Percentiles rank a stretch among this genome's conserved stretches.
phyloP scores from a whole-genome alignment of 1,140 invertebrate species.

The Pseudomyrmex gracilis region DNA sequence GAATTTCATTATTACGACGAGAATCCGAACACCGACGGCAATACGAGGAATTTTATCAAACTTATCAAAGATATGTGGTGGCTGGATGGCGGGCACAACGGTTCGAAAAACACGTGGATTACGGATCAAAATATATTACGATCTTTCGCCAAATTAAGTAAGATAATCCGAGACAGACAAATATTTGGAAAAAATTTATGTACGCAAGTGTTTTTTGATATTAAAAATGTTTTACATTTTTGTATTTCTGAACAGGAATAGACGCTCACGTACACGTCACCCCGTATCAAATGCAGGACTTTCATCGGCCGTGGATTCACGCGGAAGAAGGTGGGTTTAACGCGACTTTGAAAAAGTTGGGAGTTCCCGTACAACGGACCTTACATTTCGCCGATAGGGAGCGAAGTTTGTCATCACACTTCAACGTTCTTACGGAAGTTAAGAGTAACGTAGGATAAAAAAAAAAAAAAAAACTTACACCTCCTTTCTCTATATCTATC shows the following conservation, averaged over 20 bases:
- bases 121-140: conserved; percentile 90
- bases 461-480: conserved; percentile 7
- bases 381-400: conserved; percentile 89
- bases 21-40: conserved; percentile 84
- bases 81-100: conserved; percentile 95
- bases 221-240: too few species aligned
- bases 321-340: conserved; percentile 92
- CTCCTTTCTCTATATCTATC: not conserved
- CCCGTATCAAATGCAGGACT: conserved; percentile 93
- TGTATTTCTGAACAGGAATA: conserved; percentile 85
- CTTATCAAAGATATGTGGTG: conserved; percentile 92
- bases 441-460: conserved; percentile 61
- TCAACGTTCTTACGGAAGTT: conserved; percentile 89
- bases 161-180: conserved; percentile 46
- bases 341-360: conserved; percentile 88
- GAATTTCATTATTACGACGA: conserved; percentile 92
- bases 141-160: conserved; percentile 89
- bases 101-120: conserved; percentile 94
- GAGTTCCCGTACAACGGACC: conserved; percentile 87
- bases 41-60: conserved; percentile 87
- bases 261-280: conserved; percentile 92
- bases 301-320: conserved; percentile 92
- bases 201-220: too few species aligned
- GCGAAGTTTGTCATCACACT: conserved; percentile 89
- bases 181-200: not conserved